Evolutionary conservation across 2,888 invertebrate genomes (phyloP), one percentile per base, ranked within the genome.

Genomic region (Thymelicus acteon): DNA sequence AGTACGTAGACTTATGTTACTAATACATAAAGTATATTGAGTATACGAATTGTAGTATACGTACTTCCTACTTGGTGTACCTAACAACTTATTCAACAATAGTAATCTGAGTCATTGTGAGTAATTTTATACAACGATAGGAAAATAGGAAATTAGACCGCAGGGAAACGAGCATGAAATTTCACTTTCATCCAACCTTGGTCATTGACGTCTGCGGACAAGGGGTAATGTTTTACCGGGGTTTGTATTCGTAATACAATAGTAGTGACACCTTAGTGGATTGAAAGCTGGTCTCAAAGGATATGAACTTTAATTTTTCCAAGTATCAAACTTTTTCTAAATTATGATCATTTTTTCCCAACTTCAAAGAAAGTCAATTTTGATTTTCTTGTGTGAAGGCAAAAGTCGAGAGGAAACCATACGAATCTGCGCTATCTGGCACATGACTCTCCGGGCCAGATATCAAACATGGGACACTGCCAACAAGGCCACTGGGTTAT

Each of bases 131-230:
- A 83, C 83, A 80, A 81, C 84, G 82, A 81, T 80, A 76, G 75
- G 75, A 76, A 79, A 79, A 81, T 80, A 76, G 75, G 75, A 76
- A 79, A 79, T 83, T 79, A 78, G 79, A 77, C 78, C 82, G 77
- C 79, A 83, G 81, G 86, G 85, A 86, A 86, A 78, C 80, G 77
- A 77, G 75, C 81, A 77, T 80, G 82, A 81, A 83, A 80, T 89
- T 88, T 91, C 89, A 87, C 91, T 90, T 91, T 91, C 87, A 84
- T 85, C 81, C 80, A 81, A 82, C 83, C 84, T 84, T 87, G 86
- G 85, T 83, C 83, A 82, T 85, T 85, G 86, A 87, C 86, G 81
- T 82, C 81, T 77, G 76, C 63, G 78, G 31, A 39, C 63, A 40
- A 78, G 77, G 72, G 73, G 39, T 64, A 64, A 63, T 61, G n/a